Evolutionary conservation across 2,888 invertebrate species (phyloP), one percentile per base, ranked within the genome.

Genomic region (Himalopsyche tibetana): DNA sequence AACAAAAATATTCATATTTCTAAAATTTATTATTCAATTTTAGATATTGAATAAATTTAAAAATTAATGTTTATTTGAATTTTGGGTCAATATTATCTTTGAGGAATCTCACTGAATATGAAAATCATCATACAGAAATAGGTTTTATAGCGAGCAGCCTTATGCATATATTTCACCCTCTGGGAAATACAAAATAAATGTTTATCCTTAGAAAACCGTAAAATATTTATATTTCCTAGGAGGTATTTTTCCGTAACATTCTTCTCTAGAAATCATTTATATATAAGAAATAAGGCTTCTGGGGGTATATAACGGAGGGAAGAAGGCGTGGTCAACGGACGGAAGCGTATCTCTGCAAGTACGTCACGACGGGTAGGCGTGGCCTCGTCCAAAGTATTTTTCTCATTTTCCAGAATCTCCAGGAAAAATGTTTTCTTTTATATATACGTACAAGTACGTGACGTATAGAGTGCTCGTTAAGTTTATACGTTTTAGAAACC

Each of bases 271-370:
- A 63, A 63, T 63, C 19, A 63, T 63, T 63, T 63, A 63, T 63
- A 63, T 63, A 63, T 63, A 63, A 63, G 63, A 63, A 63, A 63
- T 63, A 63, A 63, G 63, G 63, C 82, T 45, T 19, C 45, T 19
- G n/a, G 19, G 40, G 45, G 80, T 82, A 82, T 82, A 82, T 82
- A 82, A 82, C n/a, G 82, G 87, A 36, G 84, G 82, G 83, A 82
- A 82, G 80, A 40, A 79, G 88, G 85, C 88, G 88, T 87, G 88
- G 85, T 85, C 85, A 85, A 42, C 80, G 82, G 85, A 85, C 42
- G 85, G 83, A 85, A 83, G 79, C 82, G 84, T 69, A 82, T 85
- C 84, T 85, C 85, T 38, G 83, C 38, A 82, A 84, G 86, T 82
- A 74, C 55, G 82, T 80, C 69, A 28, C 28, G 80, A 45, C 28